Percentiles rank a stretch among this genome's conserved stretches.
Evolutionary conservation across 2,113 vertebrate genomes (phyloP).

Genomic region (Cyprinodon variegatus): DNA sequence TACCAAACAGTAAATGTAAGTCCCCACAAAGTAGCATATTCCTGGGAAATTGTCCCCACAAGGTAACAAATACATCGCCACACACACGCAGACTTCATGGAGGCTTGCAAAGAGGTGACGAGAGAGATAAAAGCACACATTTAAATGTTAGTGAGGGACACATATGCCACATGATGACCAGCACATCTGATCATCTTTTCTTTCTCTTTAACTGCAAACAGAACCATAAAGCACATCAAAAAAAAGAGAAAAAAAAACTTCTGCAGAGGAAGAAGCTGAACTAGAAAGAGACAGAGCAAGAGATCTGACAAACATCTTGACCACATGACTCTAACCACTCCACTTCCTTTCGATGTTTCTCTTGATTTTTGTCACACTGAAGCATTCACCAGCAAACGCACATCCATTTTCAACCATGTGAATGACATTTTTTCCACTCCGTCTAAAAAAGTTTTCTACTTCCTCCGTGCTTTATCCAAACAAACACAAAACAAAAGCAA

Average conservation of each 20-base stretch:
- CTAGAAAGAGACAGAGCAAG: constrained; percentile 51
- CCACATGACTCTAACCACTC: constrained; percentile 78
- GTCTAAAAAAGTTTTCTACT: constrained; percentile 22
- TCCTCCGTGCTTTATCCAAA: constrained; percentile 12
- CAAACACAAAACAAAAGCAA: constrained; percentile 3
- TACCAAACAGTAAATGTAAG: too few species aligned
- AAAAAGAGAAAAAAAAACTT: background rate
- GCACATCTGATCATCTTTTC: background rate
- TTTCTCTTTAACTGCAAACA: background rate
- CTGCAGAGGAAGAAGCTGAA: constrained; percentile 38
- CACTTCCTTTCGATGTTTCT: constrained; percentile 75
- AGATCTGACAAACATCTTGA: constrained; percentile 76
- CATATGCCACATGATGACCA: constrained; percentile 1
- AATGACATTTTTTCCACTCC: constrained; percentile 38
- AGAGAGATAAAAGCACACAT: background rate
- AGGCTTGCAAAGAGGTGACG: constrained; percentile 29
- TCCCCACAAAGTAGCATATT: too few species aligned
- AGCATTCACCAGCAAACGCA: constrained; percentile 27
- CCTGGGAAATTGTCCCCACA: too few species aligned
- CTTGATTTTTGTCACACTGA: constrained; percentile 65
- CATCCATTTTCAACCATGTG: constrained; percentile 26
- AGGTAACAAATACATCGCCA: background rate
- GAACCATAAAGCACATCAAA: background rate
- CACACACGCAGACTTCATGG: constrained; percentile 9
- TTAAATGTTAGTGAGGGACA: background rate